Conservation (phyloP, 2,888 invertebrate species). For the Spatulosminthurus flaviceps region DNA sequence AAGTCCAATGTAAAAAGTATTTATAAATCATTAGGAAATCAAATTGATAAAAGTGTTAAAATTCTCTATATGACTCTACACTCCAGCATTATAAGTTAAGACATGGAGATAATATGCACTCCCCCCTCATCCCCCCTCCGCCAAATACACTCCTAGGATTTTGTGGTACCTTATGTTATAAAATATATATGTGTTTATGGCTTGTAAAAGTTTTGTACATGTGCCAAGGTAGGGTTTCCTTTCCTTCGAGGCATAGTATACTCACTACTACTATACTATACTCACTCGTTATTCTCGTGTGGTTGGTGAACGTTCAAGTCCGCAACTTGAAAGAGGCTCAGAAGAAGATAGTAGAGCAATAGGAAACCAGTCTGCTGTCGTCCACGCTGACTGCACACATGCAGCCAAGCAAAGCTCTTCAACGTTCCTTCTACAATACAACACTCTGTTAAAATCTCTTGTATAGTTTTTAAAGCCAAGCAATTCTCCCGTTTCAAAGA, state of each 20-base stretch:
- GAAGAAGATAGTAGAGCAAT: conserved; percentile 38
- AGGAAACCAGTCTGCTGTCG: conserved; percentile 56
- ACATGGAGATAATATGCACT: too few species aligned
- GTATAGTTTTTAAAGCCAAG: too few species aligned
- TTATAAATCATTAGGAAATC: conserved; percentile 3
- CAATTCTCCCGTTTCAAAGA: too few species aligned
- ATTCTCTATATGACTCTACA: too few species aligned
- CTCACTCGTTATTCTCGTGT: not conserved
- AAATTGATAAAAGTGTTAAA: too few species aligned
- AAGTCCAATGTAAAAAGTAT: conserved; percentile 5
- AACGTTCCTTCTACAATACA: conserved; percentile 21
- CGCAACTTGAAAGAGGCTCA: conserved; percentile 19
- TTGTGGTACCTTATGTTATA: not conserved
- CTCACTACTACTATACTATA: too few species aligned
- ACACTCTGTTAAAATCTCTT: too few species aligned
- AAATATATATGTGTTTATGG: not conserved
- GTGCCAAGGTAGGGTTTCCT: conserved; percentile 46
- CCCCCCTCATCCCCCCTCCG: too few species aligned
- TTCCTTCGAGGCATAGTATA: conserved; percentile 46
- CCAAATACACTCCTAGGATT: too few species aligned
- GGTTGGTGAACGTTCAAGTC: conserved; percentile 10
- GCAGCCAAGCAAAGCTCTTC: conserved; percentile 46
- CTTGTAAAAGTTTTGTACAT: conserved; percentile 1
- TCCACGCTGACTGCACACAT: conserved; percentile 60
- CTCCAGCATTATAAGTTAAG: too few species aligned